A percentile compares a stretch with the other conserved stretches of the same genome.
These are phyloP conservation scores for Eulacestoma nigropectus DNA, from an alignment of 2,113 vertebrate species.

Conservation along the genomic window DNA sequence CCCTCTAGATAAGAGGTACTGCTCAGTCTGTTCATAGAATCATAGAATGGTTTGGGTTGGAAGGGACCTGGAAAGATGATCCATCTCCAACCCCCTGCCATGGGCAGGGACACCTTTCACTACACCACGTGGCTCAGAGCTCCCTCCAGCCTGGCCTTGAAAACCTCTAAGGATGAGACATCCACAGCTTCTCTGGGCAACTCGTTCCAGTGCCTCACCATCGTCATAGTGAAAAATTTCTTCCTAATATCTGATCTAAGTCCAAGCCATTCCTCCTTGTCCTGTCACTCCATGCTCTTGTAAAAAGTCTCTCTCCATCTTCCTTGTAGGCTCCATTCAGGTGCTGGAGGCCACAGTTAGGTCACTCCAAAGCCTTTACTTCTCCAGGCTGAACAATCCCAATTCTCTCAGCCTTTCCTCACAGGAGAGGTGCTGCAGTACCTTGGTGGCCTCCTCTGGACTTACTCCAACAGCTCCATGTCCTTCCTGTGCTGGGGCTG, in stretches of 20 bases:
- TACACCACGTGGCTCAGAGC: not conserved
- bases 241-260: not conserved
- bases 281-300: not conserved
- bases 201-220: not conserved
- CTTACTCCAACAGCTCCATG: not conserved
- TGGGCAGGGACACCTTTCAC: not conserved
- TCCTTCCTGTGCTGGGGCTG: not conserved
- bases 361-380: not conserved
- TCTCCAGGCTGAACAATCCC: not conserved
- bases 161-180: not conserved
- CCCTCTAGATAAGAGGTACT: not conserved
- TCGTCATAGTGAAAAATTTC: not conserved
- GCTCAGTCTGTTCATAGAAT: not conserved
- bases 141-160: not conserved
- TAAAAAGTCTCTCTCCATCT: not conserved
- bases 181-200: not conserved
- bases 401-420: not conserved
- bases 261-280: not conserved
- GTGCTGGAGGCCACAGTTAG: not conserved
- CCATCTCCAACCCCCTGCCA: not conserved
- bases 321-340: accelerated
- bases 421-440: not conserved
- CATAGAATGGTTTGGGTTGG: not conserved
- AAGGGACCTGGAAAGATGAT: not conserved
- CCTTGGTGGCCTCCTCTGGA: not conserved